These are phyloP conservation scores for Euphydryas editha DNA, from an alignment of 2,888 invertebrate species.

Conservation along the genomic window DNA sequence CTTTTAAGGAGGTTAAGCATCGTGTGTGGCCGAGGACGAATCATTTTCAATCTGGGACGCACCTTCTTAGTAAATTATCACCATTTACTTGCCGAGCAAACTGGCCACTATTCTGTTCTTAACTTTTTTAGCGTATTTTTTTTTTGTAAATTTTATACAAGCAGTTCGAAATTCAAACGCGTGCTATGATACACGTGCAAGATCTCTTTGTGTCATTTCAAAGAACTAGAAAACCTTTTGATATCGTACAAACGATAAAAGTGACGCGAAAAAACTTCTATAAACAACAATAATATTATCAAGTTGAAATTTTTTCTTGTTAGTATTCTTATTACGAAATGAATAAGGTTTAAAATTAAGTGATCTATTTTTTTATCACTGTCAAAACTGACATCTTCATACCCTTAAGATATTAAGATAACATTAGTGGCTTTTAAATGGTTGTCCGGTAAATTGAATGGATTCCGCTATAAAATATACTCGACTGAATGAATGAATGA, in stretches of 20 bases:
- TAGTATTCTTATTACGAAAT: conserved; percentile 28
- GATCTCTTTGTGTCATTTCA: conserved; percentile 56
- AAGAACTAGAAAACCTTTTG: conserved; percentile 64
- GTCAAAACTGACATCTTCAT: conserved; percentile 66
- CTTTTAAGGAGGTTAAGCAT: conserved; percentile 59
- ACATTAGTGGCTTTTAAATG: conserved; percentile 83
- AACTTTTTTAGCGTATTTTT: background rate
- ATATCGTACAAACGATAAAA: conserved; percentile 57
- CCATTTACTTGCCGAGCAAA: conserved; percentile 34
- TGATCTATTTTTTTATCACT: conserved; percentile 36
- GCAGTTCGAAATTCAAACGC: conserved; percentile 54
- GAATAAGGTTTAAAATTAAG: conserved; percentile 35
- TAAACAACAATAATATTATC: conserved; percentile 64
- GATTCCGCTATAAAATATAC: conserved; percentile 51
- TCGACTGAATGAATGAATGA: conserved; percentile 52
- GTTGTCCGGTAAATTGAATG: conserved; percentile 66
- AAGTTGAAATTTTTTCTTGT: conserved; percentile 29
- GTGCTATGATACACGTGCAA: conserved; percentile 69
- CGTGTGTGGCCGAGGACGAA: conserved; percentile 70
- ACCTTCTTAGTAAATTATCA: conserved; percentile 48
- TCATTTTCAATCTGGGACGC: conserved; percentile 51
- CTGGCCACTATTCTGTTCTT: background rate
- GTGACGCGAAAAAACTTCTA: conserved; percentile 59
- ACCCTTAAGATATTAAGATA: conserved; percentile 75
- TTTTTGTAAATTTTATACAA: background rate